phyloP scores from a whole-genome alignment of 2,113 vertebrate genomes.

The Silurus meridionalis region DNA sequence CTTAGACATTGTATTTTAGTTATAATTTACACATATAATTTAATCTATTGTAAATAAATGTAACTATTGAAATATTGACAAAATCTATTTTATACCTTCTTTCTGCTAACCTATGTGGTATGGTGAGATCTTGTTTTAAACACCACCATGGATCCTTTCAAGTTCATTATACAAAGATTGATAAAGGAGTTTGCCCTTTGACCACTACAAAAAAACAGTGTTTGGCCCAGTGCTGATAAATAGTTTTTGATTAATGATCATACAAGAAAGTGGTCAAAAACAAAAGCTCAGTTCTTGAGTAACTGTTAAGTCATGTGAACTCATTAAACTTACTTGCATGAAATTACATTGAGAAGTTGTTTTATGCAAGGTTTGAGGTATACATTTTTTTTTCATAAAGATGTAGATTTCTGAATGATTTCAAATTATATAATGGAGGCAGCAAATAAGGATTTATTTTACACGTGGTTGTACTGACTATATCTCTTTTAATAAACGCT shows the following conservation, averaged over 20 bases:
- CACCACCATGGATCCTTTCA: neutral
- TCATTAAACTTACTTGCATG: neutral
- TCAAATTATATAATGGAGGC: neutral
- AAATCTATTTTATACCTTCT: neutral
- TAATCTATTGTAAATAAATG: neutral
- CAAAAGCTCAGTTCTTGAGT: neutral
- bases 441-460: neutral
- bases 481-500: too few relatives aligned
- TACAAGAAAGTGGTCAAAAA: neutral
- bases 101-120: neutral
- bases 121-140: neutral
- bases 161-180: slow-evolving; percentile 12
- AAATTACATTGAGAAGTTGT: neutral
- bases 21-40: neutral
- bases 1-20: neutral
- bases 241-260: neutral
- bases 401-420: neutral
- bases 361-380: neutral
- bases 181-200: slow-evolving; percentile 28
- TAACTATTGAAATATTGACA: neutral
- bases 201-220: slow-evolving; percentile 19
- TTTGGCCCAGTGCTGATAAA: neutral
- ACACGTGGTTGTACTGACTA: neutral
- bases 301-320: neutral
- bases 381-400: neutral